These are phyloP conservation scores for Scartelaos histophorus DNA, from an alignment of 2,113 vertebrate species.

Conservation along the genomic window DNA sequence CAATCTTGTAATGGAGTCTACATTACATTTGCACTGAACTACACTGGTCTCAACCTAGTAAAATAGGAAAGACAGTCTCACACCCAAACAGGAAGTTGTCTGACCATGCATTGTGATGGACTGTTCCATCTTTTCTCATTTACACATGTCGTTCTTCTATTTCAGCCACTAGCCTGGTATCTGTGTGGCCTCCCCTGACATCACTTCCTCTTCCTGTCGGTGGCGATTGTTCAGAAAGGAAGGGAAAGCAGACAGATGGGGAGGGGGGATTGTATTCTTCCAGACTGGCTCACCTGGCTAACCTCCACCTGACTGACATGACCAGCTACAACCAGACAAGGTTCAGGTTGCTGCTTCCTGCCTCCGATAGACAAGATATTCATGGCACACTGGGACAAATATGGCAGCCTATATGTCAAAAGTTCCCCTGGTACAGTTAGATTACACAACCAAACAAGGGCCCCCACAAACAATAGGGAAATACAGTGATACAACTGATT, in stretches of 20 bases:
- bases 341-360: conserved; percentile 54
- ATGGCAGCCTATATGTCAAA: conserved; percentile 4
- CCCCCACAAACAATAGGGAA: neutral
- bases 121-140: conserved; percentile 46
- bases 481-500: neutral
- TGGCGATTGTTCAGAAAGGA: conserved; percentile 63
- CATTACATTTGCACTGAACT: too few species aligned
- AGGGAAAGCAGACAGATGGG: conserved; percentile 58
- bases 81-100: conserved; percentile 50
- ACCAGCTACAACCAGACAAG: conserved; percentile 52
- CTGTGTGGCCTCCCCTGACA: conserved; percentile 54
- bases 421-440: neutral
- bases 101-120: conserved; percentile 14
- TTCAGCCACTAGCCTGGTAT: conserved; percentile 48
- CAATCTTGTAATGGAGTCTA: too few species aligned
- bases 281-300: conserved; percentile 58
- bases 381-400: conserved; percentile 15
- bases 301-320: conserved; percentile 58
- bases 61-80: conserved; percentile 34
- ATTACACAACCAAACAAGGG: neutral
- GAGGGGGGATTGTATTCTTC: conserved; percentile 46
- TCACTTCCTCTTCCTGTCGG: conserved; percentile 72
- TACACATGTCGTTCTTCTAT: conserved; percentile 44
- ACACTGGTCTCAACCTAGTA: neutral
- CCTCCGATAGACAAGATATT: conserved; percentile 61